Conservation (phyloP, 2,113 vertebrate species). For the Erythrolamprus reginae region DNA sequence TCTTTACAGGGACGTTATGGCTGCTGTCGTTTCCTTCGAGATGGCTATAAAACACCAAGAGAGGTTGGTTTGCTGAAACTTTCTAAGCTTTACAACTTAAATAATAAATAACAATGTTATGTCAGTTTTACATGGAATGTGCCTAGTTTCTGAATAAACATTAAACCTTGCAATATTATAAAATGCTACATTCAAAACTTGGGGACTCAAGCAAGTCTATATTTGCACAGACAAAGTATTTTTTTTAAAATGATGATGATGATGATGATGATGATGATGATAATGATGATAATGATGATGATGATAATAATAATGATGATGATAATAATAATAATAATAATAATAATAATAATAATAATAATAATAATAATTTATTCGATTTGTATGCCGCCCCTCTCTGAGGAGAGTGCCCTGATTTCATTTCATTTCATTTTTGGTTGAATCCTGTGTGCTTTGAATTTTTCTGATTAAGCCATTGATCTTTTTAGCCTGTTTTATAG, state of each 20-base stretch:
- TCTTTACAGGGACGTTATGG: conserved; percentile 87
- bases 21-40: conserved; percentile 94
- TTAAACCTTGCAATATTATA: neutral
- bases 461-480: neutral
- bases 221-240: neutral
- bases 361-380: too few species aligned
- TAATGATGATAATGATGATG: too few species aligned
- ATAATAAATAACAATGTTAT: neutral
- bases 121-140: neutral
- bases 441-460: neutral
- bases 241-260: too few species aligned
- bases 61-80: conserved; percentile 76
- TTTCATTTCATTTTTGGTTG: neutral
- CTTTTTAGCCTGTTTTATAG: neutral
- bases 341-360: too few species aligned
- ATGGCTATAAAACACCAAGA: conserved; percentile 94
- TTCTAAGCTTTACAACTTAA: neutral
- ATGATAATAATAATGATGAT: too few species aligned
- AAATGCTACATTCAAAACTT: neutral
- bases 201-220: neutral
- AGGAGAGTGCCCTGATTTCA: too few species aligned
- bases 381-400: too few species aligned
- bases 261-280: too few species aligned
- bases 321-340: too few species aligned
- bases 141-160: neutral